phyloP scores from a whole-genome alignment of 1,140 invertebrate genomes.

The Ylistrum balloti region DNA sequence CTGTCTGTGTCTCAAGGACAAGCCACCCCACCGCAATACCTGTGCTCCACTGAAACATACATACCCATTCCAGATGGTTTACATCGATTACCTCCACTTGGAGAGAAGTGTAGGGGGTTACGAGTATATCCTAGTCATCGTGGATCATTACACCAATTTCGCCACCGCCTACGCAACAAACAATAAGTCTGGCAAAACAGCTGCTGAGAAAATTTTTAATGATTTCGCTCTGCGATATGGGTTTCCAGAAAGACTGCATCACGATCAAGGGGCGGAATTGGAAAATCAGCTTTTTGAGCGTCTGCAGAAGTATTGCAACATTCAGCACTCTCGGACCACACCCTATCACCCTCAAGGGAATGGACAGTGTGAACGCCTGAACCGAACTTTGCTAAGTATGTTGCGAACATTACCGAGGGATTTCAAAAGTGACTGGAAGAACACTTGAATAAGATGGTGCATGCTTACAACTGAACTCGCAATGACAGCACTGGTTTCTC shows the following conservation, averaged over 20 bases:
- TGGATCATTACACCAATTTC: no score
- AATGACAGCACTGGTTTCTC: constrained; percentile 54
- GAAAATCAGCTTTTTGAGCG: neutral
- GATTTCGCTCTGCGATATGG: constrained; percentile 63
- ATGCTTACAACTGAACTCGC: constrained; percentile 65
- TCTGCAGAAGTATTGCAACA: neutral
- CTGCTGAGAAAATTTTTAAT: constrained; percentile 58
- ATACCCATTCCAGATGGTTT: no score
- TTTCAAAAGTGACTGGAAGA: constrained; percentile 61
- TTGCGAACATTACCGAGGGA: constrained; percentile 55
- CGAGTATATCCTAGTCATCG: no score
- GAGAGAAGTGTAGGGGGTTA: no score
- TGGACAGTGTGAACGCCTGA: neutral
- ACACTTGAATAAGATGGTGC: constrained; percentile 57
- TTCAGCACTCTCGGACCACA: neutral
- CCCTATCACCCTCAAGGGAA: neutral
- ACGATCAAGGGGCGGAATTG: neutral
- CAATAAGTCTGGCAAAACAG: neutral
- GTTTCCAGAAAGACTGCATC: constrained; percentile 41
- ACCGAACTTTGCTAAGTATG: constrained; percentile 57
- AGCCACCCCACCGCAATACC: no score
- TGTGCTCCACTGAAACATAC: no score
- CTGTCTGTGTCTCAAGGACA: neutral
- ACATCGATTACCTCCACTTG: no score
- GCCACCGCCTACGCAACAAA: no score